These are phyloP conservation scores for Sebastes iracundus DNA, from an alignment of 2,797 vertebrate genomes.

Conservation along the genomic window DNA sequence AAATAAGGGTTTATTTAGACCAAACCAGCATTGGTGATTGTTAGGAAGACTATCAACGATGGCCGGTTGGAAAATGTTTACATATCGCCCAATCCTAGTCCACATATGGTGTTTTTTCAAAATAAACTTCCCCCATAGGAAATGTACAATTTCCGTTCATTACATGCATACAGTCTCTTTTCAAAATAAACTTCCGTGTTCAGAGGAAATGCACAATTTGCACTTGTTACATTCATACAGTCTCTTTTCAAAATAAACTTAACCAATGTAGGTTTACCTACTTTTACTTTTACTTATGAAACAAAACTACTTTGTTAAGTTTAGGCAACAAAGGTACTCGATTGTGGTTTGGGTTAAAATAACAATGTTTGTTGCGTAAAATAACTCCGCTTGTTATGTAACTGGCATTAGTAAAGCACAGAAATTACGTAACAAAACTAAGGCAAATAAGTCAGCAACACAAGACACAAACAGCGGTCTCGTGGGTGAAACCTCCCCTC, in stretches of 20 bases:
- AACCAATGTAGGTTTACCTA: background rate
- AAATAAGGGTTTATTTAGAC: too few relatives aligned
- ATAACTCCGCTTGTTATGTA: background rate
- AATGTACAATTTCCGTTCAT: too few relatives aligned
- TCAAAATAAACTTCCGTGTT: background rate
- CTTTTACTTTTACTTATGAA: background rate
- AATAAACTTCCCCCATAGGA: too few relatives aligned
- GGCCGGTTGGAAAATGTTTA: too few relatives aligned
- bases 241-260: background rate
- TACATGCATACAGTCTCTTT: background rate
- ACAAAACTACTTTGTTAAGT: background rate
- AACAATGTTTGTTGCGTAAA: background rate
- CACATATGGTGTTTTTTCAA: too few relatives aligned
- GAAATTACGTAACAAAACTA: background rate
- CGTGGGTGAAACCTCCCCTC: background rate
- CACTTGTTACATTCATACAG: background rate
- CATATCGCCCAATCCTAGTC: too few relatives aligned
- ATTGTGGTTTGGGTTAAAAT: background rate
- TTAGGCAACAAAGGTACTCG: background rate
- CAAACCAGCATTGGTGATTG: too few relatives aligned
- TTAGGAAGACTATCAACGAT: too few relatives aligned
- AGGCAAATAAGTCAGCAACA: background rate
- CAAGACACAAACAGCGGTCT: background rate
- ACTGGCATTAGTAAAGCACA: background rate
- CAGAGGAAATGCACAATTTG: too few relatives aligned